Evolutionary conservation across 2,113 vertebrate genomes (phyloP), one percentile per base, ranked within the genome.

Genomic region (Hemibates koningsi): DNA sequence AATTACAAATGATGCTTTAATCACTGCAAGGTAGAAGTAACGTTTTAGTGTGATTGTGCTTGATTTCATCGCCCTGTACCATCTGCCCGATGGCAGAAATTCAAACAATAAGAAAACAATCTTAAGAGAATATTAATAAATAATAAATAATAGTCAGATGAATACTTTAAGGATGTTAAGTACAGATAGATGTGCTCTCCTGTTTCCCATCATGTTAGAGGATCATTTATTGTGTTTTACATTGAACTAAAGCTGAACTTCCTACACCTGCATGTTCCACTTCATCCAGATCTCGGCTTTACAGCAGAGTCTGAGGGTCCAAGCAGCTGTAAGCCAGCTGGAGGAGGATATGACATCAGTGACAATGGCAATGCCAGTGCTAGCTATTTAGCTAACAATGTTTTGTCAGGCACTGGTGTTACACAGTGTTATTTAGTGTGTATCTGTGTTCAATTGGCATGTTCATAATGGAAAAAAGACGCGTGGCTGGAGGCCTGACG

Each of bases 401-500:
- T 73, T 73, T 45, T 45, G 21, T 73, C 21, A 43, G 38, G 66
- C 66, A 24, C 8, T 45, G 63, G n/a, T 45, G 66, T 73, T 73
- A 27, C 38, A 73, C 66, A 6, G 36, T 24, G 66, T 43, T 71
- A 1, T 43, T 71, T 24, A 21, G 36, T 71, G 36, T 9, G 66
- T 24, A 9, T 71, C n/a, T 43, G n/a, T 43, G n/a, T 24, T 24
- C 0, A 41, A 6, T 0, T 41, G 63, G 0, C 12, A 1, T 5
- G 63, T 41, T 41, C 4, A 3, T 1, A 43, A 71, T 43, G 38
- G 13, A 1, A 4, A 38, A 66, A 43, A 10, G 38, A 71, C 9
- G 66, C 1, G 5, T 43, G 66, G 38, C 38, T 16, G 21, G 38
- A 27, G 21, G 38, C 38, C 21, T 1, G 66, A 45, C 3, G 2